Evolutionary conservation across 2,888 invertebrate species (phyloP).

Genomic region (Trissonchulus sp.): DNA sequence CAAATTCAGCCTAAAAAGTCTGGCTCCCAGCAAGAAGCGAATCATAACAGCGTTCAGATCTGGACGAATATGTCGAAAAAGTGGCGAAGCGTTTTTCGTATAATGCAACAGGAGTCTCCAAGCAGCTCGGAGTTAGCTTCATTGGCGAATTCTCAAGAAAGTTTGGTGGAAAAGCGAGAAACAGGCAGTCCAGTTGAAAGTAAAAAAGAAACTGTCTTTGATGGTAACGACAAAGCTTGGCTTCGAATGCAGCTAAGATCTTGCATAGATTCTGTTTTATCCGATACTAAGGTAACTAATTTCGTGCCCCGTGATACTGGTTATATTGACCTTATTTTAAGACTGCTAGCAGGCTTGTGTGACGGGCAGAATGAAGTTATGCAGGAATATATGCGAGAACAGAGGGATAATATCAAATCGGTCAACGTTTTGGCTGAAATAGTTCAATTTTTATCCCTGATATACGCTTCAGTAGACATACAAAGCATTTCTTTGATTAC

Average conservation of each 20-base stretch:
- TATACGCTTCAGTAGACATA: conserved; percentile 49
- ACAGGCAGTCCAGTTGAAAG: too few species aligned
- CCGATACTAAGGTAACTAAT: neutral
- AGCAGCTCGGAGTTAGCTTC: neutral
- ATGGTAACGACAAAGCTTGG: neutral
- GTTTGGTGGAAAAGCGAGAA: neutral
- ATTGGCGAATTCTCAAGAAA: neutral
- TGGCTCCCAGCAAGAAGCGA: neutral
- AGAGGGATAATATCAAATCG: conserved; percentile 54
- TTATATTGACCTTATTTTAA: conserved; percentile 51
- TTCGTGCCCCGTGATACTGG: conserved; percentile 45
- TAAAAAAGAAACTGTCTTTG: neutral
- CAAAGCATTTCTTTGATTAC: conserved; percentile 48
- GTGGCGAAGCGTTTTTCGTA: neutral
- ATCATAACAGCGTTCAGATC: neutral
- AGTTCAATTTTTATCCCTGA: conserved; percentile 49
- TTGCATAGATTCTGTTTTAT: neutral
- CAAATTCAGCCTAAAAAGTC: neutral
- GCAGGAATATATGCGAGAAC: conserved; percentile 52
- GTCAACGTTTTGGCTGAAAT: conserved; percentile 53
- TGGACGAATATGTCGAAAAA: neutral
- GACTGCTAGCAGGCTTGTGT: conserved; percentile 53
- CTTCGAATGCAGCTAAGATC: neutral
- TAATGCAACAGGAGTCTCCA: neutral
- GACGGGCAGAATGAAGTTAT: conserved; percentile 52